These are phyloP conservation scores for Cotesia vestalis DNA, from an alignment of 1,140 invertebrate genomes.

Conservation along the genomic window DNA sequence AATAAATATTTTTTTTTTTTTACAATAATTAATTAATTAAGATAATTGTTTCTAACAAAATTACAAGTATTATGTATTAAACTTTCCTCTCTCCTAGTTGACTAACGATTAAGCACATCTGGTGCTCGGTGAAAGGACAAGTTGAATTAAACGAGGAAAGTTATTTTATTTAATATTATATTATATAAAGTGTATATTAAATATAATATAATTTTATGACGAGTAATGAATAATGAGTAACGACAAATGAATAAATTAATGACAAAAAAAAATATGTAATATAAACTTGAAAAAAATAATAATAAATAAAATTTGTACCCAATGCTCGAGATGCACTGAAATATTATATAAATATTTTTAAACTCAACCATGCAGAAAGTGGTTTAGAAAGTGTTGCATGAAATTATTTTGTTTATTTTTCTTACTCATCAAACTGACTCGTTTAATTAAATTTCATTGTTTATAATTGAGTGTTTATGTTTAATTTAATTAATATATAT, in stretches of 20 bases:
- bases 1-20: no score
- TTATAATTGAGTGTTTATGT: neutral
- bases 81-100: no score
- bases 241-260: neutral
- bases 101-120: constrained; percentile 11
- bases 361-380: constrained; percentile 49
- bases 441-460: constrained; percentile 7
- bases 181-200: neutral
- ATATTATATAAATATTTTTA: constrained; percentile 35
- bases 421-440: neutral
- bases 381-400: constrained; percentile 58
- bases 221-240: neutral
- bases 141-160: neutral
- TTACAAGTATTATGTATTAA: no score
- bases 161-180: neutral
- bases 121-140: constrained; percentile 6
- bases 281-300: neutral
- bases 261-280: neutral
- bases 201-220: neutral
- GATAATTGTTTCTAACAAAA: no score
- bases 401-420: constrained; percentile 40
- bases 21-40: no score
- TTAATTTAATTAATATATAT: neutral
- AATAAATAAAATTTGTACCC: constrained; percentile 4
- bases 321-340: neutral